Conservation (phyloP, 2,797 vertebrate genomes). For the Rousettus madagascariensis region DNA sequence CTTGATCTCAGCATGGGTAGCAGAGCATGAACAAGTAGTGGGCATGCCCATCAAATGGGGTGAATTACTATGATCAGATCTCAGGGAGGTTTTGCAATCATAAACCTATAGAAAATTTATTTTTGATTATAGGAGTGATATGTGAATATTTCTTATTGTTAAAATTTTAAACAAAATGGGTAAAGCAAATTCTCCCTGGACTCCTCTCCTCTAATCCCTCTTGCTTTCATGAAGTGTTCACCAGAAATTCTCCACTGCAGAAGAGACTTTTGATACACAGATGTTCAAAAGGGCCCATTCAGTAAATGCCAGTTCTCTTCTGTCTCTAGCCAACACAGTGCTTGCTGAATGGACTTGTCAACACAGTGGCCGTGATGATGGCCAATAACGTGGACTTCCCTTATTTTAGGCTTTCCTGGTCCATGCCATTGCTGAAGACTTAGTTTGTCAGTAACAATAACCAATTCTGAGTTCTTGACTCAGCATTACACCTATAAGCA, state of each 20-base stretch:
- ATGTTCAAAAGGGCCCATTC: not conserved
- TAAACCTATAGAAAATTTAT: not conserved
- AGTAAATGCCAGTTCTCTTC: not conserved
- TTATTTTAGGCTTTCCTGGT: not conserved
- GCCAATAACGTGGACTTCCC: not conserved
- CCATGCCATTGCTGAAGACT: not conserved
- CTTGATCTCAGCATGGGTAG: not conserved
- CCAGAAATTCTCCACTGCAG: not conserved
- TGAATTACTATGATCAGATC: not conserved
- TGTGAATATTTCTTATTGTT: not conserved
- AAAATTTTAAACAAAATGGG: not conserved
- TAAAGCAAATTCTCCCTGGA: not conserved
- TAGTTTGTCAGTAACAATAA: not conserved
- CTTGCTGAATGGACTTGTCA: not conserved
- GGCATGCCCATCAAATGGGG: not conserved
- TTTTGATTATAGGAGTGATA: not conserved
- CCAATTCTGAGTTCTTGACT: not conserved
- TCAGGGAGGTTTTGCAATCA: not conserved
- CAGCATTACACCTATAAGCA: not conserved
- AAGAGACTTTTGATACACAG: not conserved
- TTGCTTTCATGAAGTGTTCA: not conserved
- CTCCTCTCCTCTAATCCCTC: not conserved
- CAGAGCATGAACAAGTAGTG: not conserved
- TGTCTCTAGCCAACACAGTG: not conserved
- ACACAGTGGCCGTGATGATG: not conserved